Evolutionary conservation across 2,888 invertebrate genomes (phyloP).

Genomic region (Tachina fera): DNA sequence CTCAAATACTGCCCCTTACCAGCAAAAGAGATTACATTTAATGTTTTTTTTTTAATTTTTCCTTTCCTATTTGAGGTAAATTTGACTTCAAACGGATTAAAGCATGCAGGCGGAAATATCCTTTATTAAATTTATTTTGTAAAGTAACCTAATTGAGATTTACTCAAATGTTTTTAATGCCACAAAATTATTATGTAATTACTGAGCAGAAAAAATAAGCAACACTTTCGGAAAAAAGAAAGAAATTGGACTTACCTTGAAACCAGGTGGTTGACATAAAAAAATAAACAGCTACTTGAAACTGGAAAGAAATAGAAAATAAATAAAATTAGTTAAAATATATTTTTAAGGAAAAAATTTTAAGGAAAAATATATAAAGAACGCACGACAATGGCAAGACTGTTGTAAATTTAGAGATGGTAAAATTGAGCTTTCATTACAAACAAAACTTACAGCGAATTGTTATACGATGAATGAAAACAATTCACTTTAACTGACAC

Average conservation of each 20-base stretch:
- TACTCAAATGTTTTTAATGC: background rate
- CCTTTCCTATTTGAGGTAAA: background rate
- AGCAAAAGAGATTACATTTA: background rate
- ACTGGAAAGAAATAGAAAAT: background rate
- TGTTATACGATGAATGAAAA: too few species aligned
- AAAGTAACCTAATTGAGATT: background rate
- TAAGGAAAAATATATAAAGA: too few species aligned
- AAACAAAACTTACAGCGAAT: too few species aligned
- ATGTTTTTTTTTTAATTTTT: background rate
- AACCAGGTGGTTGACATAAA: background rate
- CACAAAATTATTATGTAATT: background rate
- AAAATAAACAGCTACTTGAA: background rate
- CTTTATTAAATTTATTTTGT: conserved; percentile 5
- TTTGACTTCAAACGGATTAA: background rate
- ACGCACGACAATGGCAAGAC: too few species aligned
- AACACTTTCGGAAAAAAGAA: background rate
- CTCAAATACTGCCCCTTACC: background rate
- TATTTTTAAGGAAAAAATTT: too few species aligned
- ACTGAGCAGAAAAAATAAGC: background rate
- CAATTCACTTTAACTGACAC: too few species aligned
- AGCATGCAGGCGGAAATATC: background rate
- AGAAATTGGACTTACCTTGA: background rate
- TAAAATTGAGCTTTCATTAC: too few species aligned
- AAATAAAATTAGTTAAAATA: background rate
- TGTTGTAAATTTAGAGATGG: too few species aligned